Evolutionary conservation across 2,888 invertebrate genomes (phyloP), one percentile per base, ranked within the genome.

Genomic region (Glyphotaelius pellucidus): DNA sequence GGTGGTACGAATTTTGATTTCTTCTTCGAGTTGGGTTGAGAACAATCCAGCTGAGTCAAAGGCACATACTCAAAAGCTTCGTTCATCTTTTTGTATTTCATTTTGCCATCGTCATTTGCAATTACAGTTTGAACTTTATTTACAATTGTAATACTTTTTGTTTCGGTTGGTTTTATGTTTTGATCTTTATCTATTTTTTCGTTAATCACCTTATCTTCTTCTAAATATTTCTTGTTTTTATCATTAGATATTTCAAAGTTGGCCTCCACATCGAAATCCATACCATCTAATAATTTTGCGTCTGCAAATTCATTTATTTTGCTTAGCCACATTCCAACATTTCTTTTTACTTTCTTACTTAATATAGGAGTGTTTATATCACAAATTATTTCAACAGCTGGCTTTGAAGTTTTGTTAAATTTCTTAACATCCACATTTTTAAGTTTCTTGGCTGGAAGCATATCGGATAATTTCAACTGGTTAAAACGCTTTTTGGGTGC

Each of bases 1-100:
- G 95, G 95, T 80, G 94, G 94, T 25, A 95, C 91, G 42, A 95
- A 95, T 93, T 95, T 95, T 0, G 93, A 42, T 93, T 95, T 95
- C 0, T 90, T 94, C 95, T 89, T 91, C 15, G 38, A 42, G 30
- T 35, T 67, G 15, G 7, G 67, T 9, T n/a, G 42, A 25, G 84
- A 67, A 67, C 25, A 67, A 67, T 9, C n/a, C n/a, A 25, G 67
- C 25, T 67, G 38, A 30, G 84, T 83, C 19, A 31, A n/a, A 88
- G n/a, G 25, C 9, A 38, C 52, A 25, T 31, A 83, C 42, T 38
- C 52, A 32, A 35, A 30, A 81, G 31, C 11, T 32, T 32, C 30
- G 11, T 30, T 32, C 4, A 15, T n/a, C 52, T 92, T 92, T 38
- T 90, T 87, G 38, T 38, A 92, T 80, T 67, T 84, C 92, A 92